phyloP scores from a whole-genome alignment of 2,797 vertebrate species.

The Poeciliopsis infans region DNA sequence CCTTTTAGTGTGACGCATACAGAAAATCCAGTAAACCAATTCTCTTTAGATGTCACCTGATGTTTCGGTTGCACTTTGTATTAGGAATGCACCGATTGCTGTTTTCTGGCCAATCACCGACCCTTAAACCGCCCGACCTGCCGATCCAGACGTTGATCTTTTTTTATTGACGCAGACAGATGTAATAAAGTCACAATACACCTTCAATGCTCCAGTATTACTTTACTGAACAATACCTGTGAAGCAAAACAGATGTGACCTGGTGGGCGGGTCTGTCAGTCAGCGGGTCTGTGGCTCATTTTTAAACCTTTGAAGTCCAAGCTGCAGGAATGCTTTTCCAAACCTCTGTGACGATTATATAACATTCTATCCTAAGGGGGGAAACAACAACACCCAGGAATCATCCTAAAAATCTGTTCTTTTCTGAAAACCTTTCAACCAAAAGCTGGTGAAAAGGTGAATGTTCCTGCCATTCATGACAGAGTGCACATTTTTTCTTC shows the following conservation, averaged over 20 bases:
- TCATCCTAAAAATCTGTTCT: constrained; percentile 15
- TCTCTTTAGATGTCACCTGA: not conserved
- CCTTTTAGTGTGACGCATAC: not conserved
- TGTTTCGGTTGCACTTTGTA: not conserved
- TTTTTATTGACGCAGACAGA: not conserved
- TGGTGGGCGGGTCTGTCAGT: not conserved
- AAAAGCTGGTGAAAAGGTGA: constrained; percentile 57
- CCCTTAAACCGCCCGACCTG: not conserved
- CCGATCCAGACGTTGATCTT: not conserved
- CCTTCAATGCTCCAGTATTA: not conserved
- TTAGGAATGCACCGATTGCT: not conserved
- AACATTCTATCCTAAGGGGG: not conserved
- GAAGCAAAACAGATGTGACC: not conserved
- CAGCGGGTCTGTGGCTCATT: not conserved
- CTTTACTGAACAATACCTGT: constrained; percentile 1
- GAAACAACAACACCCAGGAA: constrained; percentile 9
- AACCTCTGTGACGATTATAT: not conserved
- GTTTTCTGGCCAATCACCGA: not conserved
- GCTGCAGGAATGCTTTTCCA: not conserved
- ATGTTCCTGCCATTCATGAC: constrained; percentile 66
- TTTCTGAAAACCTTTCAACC: constrained; percentile 38
- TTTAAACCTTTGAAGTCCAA: not conserved
- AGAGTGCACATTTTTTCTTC: constrained; percentile 50
- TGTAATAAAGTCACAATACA: not conserved
- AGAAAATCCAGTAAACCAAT: not conserved